Base-by-base conservation (phyloP, 1,140 invertebrate genomes). In the Pogonomyrmex barbatus region DNA sequence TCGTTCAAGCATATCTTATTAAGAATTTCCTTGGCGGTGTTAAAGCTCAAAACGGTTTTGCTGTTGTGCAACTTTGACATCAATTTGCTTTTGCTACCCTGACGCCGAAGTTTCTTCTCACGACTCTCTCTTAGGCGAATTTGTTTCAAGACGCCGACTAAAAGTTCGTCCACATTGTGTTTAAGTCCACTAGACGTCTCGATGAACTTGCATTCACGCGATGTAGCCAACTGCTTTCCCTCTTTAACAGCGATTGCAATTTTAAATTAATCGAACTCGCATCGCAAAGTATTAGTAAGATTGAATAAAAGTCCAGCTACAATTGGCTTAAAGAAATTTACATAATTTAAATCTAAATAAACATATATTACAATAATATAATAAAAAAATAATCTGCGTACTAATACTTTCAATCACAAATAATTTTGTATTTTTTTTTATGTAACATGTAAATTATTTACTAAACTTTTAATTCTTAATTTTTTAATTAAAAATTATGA, bases 201-300 rank as follows among this genome's bases (percentile, higher is more conserved):
- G 87, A 98, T 98, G 95, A 98, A 99, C 95, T 99, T 99, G 94
- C 97, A 98, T 93, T 98, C 98, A 91, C 97, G 96, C n/a, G 97
- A 97, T 54, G 97, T 97, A 0, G 98, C 98, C 89, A 98, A 93
- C 36, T 97, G 96, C 95, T 98, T 98, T 0, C 98, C 98, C 93
- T 98, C 98, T 99, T 95, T n/a, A 58, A 89, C 75, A 87, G 4
- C 52, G 50, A 78, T 68, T 47, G 39, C 14, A 76, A 0, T 58
- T 71, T 14, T 10, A 60, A 36, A 62, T 63, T 78, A 62, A 63
- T 63, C 47, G 12, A 36, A 30, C 17, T 62, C 45, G 2, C 14
- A n/a, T n/a, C 6, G 54, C 10, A 12, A 52, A 50, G 5, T 9
- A 56, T 3, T 33, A 42, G 68, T n/a, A 30, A 54, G 33, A 36